phyloP scores from a whole-genome alignment of 2,888 invertebrate genomes.

The Acleris sparsana region DNA sequence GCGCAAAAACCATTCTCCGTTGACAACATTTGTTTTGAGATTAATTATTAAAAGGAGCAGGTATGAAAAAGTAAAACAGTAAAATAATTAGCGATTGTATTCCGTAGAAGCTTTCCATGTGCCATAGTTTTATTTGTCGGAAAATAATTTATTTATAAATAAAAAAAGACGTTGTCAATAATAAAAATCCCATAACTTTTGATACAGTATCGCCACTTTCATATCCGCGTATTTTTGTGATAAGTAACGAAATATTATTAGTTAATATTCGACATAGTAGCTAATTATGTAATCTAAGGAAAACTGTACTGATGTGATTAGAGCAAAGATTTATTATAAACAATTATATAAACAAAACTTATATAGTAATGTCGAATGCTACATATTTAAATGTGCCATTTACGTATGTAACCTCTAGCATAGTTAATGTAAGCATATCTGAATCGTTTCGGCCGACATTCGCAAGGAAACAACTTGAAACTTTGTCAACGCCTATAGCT shows the following conservation, averaged over 20 bases:
- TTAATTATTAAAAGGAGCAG: not conserved
- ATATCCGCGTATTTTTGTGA: constrained; percentile 28
- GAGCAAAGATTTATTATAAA: constrained; percentile 71
- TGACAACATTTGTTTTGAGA: not conserved
- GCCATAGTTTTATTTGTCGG: too few relatives aligned
- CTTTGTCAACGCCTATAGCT: constrained; percentile 4
- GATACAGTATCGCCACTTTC: not conserved
- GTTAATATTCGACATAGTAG: constrained; percentile 43
- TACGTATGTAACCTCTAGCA: constrained; percentile 41
- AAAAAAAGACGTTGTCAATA: not conserved
- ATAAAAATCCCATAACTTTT: not conserved
- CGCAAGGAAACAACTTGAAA: constrained; percentile 8
- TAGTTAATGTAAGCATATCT: constrained; percentile 59
- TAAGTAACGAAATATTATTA: constrained; percentile 34
- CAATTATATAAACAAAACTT: constrained; percentile 32
- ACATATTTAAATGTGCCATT: constrained; percentile 78
- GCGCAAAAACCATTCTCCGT: not conserved
- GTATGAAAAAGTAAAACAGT: too few relatives aligned
- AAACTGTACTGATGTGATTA: constrained; percentile 78
- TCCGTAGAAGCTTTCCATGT: too few relatives aligned
- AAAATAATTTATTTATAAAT: not conserved
- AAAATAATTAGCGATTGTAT: too few relatives aligned
- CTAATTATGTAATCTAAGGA: constrained; percentile 59
- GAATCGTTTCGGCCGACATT: constrained; percentile 44
- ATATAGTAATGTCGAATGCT: constrained; percentile 57